phyloP scores from a whole-genome alignment of 1,140 invertebrate species.

The Drosophila bocki region DNA sequence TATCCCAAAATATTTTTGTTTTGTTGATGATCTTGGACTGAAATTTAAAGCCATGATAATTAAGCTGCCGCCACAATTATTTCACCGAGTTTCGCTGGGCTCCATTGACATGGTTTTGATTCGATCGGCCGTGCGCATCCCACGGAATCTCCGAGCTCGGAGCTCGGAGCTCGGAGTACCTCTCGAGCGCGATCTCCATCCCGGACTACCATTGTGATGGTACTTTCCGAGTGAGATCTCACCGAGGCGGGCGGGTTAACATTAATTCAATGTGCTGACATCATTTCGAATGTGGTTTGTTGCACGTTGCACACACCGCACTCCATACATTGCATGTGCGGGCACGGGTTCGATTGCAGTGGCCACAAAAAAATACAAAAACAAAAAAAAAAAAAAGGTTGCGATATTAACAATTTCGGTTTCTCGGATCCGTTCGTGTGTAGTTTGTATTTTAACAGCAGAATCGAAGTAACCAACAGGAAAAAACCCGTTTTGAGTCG shows the following conservation, averaged over 20 bases:
- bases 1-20: background rate
- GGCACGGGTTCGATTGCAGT: conserved; percentile 73
- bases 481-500: conserved; percentile 46
- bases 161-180: conserved; percentile 15
- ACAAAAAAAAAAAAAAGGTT: conserved; percentile 32
- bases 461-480: conserved; percentile 39
- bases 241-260: conserved; percentile 62
- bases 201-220: conserved; percentile 59
- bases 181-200: conserved; percentile 12
- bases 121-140: conserved; percentile 62
- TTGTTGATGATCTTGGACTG: conserved; percentile 1
- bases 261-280: conserved; percentile 77
- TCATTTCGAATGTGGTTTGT: conserved; percentile 73
- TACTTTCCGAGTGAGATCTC: conserved; percentile 68
- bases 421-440: conserved; percentile 21
- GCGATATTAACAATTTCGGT: conserved; percentile 73
- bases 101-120: conserved; percentile 77
- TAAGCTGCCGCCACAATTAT: conserved; percentile 60
- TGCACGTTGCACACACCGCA: conserved; percentile 57
- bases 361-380: conserved; percentile 40
- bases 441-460: conserved; percentile 39
- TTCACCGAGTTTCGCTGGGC: conserved; percentile 77
- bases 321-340: conserved; percentile 68
- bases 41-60: background rate
- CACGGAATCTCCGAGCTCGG: conserved; percentile 44